Base-by-base conservation (phyloP, 2,888 invertebrate species). In the Rotaria socialis region DNA sequence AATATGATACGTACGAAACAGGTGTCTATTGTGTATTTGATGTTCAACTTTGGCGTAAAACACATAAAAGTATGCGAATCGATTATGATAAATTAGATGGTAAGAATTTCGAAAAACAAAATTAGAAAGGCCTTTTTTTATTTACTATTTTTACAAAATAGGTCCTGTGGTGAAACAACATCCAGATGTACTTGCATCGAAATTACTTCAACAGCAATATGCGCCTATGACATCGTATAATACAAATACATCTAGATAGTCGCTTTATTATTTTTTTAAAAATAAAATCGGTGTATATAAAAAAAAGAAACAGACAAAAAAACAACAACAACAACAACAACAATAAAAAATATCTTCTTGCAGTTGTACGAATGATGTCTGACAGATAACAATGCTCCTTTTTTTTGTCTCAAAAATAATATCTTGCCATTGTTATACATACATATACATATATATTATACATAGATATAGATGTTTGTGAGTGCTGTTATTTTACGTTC, bases 21-120 rank as follows among this genome's bases (percentile, higher is more conserved):
- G 98, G 98, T 93, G 97, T 97, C 90, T 99, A 99, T 93, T 97
- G 96, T 93, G 97, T 97, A 93, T 99, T 99, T 92, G 99, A 99
- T 93, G 96, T 96, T 91, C 95, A 96, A 92, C 97, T 95, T 92
- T 99, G 99, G 98, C 94, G 97, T 91, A 98, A 97, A 93, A 96
- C 97, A 91, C 94, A 96, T 91, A 98, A 97, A 93, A 98, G 98
- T 93, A 97, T 99, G 93, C 95, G 96, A 93, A 93, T 99, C 92
- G 98, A 99, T 93, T 97, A 98, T 93, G 96, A 96, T 93, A 97
- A 97, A 93, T 93, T 99, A 92, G 98, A 99, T 93, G 96, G 95
- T 88, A 94, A 95, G 92, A 96, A 96, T 19, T 90, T 90, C 8
- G 24, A 24, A 24, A 27, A 67, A 67, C 11, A 52, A 52, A 67